Percentiles rank a stretch among this genome's conserved stretches.
Evolutionary conservation across 2,113 vertebrate species (phyloP).

Genomic region (Pelecanus crispus): DNA sequence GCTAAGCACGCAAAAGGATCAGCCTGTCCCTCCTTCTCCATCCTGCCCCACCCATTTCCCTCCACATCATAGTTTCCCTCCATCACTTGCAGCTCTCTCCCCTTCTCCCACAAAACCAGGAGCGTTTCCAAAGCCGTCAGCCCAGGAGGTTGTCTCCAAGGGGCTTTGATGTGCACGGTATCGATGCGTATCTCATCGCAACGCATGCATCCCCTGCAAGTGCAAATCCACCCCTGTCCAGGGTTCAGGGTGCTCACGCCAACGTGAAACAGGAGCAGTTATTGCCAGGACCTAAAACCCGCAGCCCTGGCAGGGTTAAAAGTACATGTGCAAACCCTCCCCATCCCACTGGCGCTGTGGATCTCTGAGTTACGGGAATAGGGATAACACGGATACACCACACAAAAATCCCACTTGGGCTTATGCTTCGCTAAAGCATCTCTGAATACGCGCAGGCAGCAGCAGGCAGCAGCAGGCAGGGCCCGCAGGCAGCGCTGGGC

Average conservation of each 20-base stretch:
- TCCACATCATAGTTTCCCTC: neutral
- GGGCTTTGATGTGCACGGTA: rapidly evolving
- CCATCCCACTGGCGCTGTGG: rapidly evolving
- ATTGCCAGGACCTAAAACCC: neutral
- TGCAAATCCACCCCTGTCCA: rapidly evolving
- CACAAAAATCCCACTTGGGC: neutral
- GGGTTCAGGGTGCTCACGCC: neutral
- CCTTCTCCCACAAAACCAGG: neutral
- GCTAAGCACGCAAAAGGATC: neutral
- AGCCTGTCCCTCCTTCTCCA: neutral
- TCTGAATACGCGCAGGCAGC: neutral
- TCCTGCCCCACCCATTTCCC: neutral
- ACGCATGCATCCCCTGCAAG: rapidly evolving
- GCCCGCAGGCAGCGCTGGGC: neutral
- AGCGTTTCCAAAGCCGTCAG: neutral
- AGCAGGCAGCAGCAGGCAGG: neutral
- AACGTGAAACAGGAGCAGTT: rapidly evolving
- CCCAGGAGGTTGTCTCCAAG: rapidly evolving
- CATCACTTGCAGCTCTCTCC: neutral
- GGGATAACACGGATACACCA: neutral
- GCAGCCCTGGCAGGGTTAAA: neutral
- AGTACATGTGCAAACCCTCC: neutral
- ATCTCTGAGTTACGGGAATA: neutral
- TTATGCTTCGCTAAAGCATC: neutral
- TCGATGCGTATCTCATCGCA: rapidly evolving